A percentile compares a stretch with the other conserved stretches of the same genome.
These are phyloP conservation scores for Accipiter cooperii DNA, from an alignment of 2,113 vertebrate species.

Conservation along the genomic window DNA sequence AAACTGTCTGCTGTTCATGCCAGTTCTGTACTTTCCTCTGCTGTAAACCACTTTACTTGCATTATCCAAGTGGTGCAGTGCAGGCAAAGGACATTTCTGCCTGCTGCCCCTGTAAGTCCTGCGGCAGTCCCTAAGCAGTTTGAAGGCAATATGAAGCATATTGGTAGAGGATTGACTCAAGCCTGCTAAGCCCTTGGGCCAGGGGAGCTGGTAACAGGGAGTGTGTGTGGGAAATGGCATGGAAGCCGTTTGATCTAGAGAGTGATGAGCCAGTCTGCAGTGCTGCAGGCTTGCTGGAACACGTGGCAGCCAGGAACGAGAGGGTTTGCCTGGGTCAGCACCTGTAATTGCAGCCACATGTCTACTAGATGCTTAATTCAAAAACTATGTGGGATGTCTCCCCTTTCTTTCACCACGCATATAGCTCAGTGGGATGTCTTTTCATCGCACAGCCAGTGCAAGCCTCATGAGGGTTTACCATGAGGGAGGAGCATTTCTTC, in stretches of 20 bases:
- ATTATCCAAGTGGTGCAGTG: not conserved
- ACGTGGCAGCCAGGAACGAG: not conserved
- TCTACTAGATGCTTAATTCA: not conserved
- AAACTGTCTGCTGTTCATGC: not conserved
- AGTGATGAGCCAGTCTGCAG: rapidly evolving
- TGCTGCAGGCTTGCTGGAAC: not conserved
- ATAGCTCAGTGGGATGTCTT: not conserved
- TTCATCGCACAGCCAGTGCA: not conserved
- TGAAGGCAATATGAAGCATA: rapidly evolving
- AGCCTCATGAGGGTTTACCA: not conserved
- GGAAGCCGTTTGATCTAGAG: rapidly evolving
- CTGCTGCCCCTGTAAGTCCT: not conserved
- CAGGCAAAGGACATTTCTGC: rapidly evolving
- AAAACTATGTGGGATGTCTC: not conserved
- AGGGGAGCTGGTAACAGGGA: not conserved
- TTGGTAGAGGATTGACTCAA: not conserved
- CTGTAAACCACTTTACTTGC: not conserved
- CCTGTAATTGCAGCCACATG: slow-evolving; percentile 31
- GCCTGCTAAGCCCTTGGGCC: not conserved
- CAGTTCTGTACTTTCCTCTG: not conserved
- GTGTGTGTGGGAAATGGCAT: rapidly evolving
- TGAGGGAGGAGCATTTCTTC: not conserved
- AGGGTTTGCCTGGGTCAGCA: not conserved
- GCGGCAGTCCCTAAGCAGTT: not conserved
- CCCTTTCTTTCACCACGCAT: not conserved